Conservation (phyloP, 2,113 vertebrate species). For the Formicarius rufipectus region DNA sequence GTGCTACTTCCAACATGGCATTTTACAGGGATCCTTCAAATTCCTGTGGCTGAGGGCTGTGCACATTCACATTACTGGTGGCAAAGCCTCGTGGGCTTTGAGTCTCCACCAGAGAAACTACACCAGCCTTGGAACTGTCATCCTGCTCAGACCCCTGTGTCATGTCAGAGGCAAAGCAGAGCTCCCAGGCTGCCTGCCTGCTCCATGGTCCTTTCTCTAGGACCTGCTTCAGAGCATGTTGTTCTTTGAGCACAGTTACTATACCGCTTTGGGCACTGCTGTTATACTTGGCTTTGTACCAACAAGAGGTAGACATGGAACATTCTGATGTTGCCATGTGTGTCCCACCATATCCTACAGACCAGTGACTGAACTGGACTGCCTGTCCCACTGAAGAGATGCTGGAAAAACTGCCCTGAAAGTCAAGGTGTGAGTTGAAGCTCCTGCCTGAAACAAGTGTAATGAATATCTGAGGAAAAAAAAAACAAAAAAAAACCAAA, state of each 20-base stretch:
- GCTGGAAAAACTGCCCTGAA: neutral
- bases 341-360: neutral
- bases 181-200: neutral
- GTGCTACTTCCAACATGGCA: neutral
- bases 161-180: neutral
- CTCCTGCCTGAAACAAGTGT: neutral
- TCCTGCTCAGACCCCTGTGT: neutral
- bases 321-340: neutral
- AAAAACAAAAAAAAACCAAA: too few relatives aligned
- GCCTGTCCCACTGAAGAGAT: accelerated
- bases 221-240: neutral
- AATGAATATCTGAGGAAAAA: neutral
- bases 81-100: neutral
- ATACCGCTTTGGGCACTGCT: neutral
- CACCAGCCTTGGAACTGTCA: neutral
- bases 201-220: neutral
- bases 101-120: neutral
- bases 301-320: neutral
- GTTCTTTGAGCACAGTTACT: neutral
- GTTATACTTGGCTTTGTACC: neutral
- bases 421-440: neutral
- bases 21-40: conserved; percentile 33
- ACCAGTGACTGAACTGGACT: neutral
- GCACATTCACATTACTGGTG: neutral
- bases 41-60: neutral